Conservation (phyloP, 2,113 vertebrate genomes). For the Chroicocephalus ridibundus region DNA sequence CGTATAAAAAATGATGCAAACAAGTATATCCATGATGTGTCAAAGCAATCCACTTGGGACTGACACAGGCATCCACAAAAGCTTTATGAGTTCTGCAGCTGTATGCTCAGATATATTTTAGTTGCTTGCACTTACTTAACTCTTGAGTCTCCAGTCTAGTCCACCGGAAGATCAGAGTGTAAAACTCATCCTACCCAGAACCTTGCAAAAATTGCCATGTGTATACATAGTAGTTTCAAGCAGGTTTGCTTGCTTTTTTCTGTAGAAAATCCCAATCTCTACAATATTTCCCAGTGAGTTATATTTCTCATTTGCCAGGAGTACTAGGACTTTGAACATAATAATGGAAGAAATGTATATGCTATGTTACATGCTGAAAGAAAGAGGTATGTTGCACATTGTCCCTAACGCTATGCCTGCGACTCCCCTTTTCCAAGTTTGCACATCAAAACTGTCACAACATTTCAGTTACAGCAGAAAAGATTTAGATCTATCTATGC, state of each 20-base stretch:
- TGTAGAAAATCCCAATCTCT: background rate
- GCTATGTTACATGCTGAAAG: background rate
- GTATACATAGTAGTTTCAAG: background rate
- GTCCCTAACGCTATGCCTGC: fast-evolving
- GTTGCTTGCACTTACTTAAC: background rate
- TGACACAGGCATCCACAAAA: background rate
- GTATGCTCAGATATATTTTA: background rate
- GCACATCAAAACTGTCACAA: background rate
- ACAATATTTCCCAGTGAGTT: background rate
- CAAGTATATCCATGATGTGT: background rate
- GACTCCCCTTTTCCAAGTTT: background rate
- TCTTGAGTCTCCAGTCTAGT: background rate
- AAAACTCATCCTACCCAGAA: background rate
- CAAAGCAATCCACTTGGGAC: background rate
- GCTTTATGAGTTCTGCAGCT: background rate
- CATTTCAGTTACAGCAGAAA: background rate
- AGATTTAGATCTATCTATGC: background rate
- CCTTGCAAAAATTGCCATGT: background rate
- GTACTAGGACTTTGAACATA: background rate
- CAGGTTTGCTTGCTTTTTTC: background rate
- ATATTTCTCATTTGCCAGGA: background rate
- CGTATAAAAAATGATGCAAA: background rate
- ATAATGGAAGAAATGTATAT: background rate
- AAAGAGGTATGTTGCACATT: background rate
- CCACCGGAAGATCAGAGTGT: background rate